Evolutionary conservation across 2,113 vertebrate species (phyloP), one percentile per base, ranked within the genome.

Genomic region (Bufo gargarizans): DNA sequence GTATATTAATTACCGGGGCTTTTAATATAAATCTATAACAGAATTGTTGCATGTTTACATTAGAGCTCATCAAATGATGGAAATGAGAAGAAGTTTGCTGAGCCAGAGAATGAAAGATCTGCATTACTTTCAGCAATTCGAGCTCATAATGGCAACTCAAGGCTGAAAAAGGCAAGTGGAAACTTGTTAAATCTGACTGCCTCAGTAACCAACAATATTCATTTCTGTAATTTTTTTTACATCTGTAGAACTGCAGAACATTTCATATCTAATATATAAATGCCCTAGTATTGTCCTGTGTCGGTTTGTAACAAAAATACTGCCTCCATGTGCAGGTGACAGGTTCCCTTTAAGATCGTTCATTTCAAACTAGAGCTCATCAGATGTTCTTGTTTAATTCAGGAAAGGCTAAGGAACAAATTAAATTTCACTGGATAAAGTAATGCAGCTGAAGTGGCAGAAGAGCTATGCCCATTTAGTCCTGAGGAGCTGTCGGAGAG

Each of bases 61-160:
- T 50, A 86, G 84, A 63, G 58, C 33, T 77, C 84, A 77, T 13
- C 87, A 7, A 33, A 89, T 6, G 94, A 94, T 69, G 90, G 85
- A 86, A 90, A 2, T 72, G 79, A 86, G 0, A 93, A 91, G 89
- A 96, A 95, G 74, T 92, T 91, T 4, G 4, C 19, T 2, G 96
- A 97, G 86, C 91, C 95, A 3, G 96, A 96, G 90, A 96, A 95
- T 2, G 95, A 96, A 90, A 94, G 92, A 33, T 96, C 95, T 22
- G 96, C 97, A 59, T 96, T 99, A 2, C 92, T 99, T 86, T 94
- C 97, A 0, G 97, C 97, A 88, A 98, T 99, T 89, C 95, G 96
- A 91, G 95, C 95, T 13, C 94, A 97, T 89, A 95, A 91, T 71
- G 96, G 91, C 61, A 90, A 89, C 49, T 91, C 92, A 81, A 92